Base-by-base conservation (phyloP, 2,888 invertebrate species). In the Charanyca ferruginea region DNA sequence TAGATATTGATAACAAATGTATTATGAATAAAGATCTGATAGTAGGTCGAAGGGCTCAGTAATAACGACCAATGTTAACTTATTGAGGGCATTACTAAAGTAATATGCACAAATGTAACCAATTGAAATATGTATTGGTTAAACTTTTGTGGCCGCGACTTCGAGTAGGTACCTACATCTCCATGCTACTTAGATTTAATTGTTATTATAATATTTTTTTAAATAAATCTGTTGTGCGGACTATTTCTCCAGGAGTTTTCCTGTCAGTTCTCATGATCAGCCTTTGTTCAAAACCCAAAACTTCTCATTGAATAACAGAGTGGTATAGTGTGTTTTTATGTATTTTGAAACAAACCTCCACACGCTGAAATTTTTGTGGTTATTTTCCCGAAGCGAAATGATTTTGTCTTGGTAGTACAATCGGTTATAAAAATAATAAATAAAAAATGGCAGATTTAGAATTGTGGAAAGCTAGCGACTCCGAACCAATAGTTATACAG, bases 71-170 rank as follows among this genome's bases (percentile, higher is more conserved):
- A 85, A 86, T 85, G 82, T 76, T 60, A 67, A 83, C 67, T 66
- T 72, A 64, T 71, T 80, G 77, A 59, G 84, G 84, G 83, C 86
- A 86, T 86, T 85, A 81, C 62, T 73, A 64, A n/a, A 64, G 25
- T 69, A 69, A 77, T 71, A 75, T 79, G 83, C 84, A 85, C 81
- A 81, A 83, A 83, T 65, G 35, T 60, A 61, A 71, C 47, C n/a
- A n/a, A n/a, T n/a, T n/a, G n/a, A n/a, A n/a, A n/a, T n/a, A n/a
- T n/a, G n/a, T 66, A 63, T 81, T 57, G 48, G 22, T 49, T 59
- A 48, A 45, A 38, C 22, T 48, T 20, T 48, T 4, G 11, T 9
- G 32, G 45, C 16, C 42, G 42, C 28, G 70, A 44, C 70, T 76
- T 76, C 54, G 48, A 59, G 13, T n/a, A n/a, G n/a, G n/a, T 9